Conservation (phyloP, 1,140 invertebrate genomes). For the Zaprionus kolodkinae region DNA sequence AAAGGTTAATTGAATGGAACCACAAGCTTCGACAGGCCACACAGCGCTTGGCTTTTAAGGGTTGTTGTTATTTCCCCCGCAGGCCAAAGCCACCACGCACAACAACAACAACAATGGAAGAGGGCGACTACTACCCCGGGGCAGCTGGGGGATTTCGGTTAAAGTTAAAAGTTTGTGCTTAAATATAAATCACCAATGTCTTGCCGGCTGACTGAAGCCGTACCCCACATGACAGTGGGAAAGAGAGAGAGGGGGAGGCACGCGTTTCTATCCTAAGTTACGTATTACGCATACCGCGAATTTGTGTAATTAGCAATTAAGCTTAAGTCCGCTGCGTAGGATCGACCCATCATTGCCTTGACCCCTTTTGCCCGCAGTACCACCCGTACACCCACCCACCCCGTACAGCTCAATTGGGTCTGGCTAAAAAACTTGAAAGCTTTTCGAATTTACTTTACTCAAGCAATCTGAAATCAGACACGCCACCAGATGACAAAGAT, state of each 20-base stretch:
- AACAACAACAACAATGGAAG: conserved; percentile 41
- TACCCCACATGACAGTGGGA: conserved; percentile 33
- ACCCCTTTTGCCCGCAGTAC: conserved; percentile 14
- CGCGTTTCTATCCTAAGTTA: conserved; percentile 41
- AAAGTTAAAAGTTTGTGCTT: conserved; percentile 80
- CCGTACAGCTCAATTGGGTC: conserved; percentile 14
- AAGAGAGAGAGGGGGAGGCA: neutral
- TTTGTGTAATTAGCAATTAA: conserved; percentile 81
- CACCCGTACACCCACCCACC: neutral
- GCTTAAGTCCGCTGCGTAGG: conserved; percentile 48
- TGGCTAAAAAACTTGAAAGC: conserved; percentile 46
- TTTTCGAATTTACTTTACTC: conserved; percentile 60
- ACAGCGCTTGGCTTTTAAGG: conserved; percentile 67
- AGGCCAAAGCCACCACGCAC: conserved; percentile 11
- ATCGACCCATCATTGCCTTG: conserved; percentile 38
- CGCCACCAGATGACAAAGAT: conserved; percentile 76
- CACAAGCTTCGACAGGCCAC: conserved; percentile 76
- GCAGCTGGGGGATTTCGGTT: conserved; percentile 69
- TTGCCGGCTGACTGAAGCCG: conserved; percentile 61
- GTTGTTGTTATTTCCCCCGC: conserved; percentile 44
- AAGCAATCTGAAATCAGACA: conserved; percentile 67
- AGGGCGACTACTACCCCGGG: conserved; percentile 14
- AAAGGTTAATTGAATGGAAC: conserved; percentile 82
- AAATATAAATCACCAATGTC: conserved; percentile 79
- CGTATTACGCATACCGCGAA: conserved; percentile 63